Evolutionary conservation across 2,113 vertebrate genomes (phyloP), one percentile per base, ranked within the genome.

Genomic region (Nettapus auritus): DNA sequence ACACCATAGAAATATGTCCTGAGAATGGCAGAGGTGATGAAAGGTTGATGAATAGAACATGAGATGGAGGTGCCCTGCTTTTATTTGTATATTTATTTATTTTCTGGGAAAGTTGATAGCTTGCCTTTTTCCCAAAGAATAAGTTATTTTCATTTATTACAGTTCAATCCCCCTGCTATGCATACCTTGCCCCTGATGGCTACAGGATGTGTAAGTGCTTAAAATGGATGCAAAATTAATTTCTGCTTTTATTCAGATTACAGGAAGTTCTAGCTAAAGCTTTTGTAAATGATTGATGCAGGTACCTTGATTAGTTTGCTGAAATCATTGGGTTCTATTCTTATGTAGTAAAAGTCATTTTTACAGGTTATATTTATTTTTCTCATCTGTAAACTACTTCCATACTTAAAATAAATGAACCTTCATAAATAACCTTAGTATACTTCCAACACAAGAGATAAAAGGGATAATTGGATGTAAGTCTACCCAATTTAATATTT

Each of bases 11-110:
- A 93, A 93, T 91, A 76, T 53, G 89, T 77, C 69, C 77, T 46
- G 82, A 91, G 93, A 93, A 95, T 86, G 89, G 86, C 59, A 90
- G 62, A 78, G 83, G 90, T 95, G 91, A 90, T 94, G 79, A 93
- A 93, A 92, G 28, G 68, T 60, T 94, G 92, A 94, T 95, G 93
- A 96, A 96, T 93, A 94, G 77, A 91, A 92, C 86, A 94, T 85
- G 91, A 96, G 71, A 57, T 84, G 18, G 62, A 91, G 44, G 55
- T 92, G 44, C 12, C 6, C n/a, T 68, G 28, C 20, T 89, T 7
- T 9, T 48, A 0, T 6, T 83, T 15, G 26, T 56, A 3, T 68
- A 29, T 52, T 46, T 42, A n/a, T 36, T 59, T 81, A 17, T 29
- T 18, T 5, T 13, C 36, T 26, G 26, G 34, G 31, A 93, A 88